Conservation (phyloP, 2,888 invertebrate species). For the Chrysina gloriosa region DNA sequence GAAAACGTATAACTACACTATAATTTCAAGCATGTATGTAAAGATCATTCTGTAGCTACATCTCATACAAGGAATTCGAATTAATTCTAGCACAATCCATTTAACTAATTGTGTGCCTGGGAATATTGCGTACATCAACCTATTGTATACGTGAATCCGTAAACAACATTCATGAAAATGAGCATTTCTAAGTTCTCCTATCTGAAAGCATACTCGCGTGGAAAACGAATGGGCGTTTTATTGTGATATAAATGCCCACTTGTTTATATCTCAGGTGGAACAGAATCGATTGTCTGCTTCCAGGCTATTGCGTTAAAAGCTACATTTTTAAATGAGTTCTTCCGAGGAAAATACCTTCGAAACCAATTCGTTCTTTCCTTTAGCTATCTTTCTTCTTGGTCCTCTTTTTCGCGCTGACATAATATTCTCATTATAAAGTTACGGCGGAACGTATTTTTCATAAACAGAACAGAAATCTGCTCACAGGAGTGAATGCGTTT, state of each 20-base stretch:
- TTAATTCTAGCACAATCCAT: too few relatives aligned
- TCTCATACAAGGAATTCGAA: too few relatives aligned
- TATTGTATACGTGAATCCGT: too few relatives aligned
- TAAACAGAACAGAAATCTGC: not conserved
- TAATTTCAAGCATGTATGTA: too few relatives aligned
- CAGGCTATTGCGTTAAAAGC: constrained; percentile 7
- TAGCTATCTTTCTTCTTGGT: not conserved
- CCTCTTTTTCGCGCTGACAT: not conserved
- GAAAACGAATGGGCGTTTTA: not conserved
- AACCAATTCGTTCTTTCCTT: not conserved
- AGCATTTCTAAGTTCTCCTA: too few relatives aligned
- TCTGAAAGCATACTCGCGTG: not conserved
- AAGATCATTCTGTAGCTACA: too few relatives aligned
- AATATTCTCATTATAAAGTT: constrained; percentile 13
- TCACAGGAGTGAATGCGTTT: not conserved
- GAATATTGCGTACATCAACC: too few relatives aligned
- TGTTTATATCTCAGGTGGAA: constrained; percentile 12
- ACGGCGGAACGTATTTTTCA: not conserved
- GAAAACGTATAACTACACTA: too few relatives aligned
- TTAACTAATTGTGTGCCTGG: too few relatives aligned
- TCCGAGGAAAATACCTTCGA: not conserved
- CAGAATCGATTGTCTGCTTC: constrained; percentile 1
- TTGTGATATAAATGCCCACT: constrained; percentile 14
- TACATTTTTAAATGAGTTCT: constrained; percentile 21
- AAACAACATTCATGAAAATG: too few relatives aligned